Evolutionary conservation across 2,888 invertebrate species (phyloP).

Genomic region (Strigamia crassipes): DNA sequence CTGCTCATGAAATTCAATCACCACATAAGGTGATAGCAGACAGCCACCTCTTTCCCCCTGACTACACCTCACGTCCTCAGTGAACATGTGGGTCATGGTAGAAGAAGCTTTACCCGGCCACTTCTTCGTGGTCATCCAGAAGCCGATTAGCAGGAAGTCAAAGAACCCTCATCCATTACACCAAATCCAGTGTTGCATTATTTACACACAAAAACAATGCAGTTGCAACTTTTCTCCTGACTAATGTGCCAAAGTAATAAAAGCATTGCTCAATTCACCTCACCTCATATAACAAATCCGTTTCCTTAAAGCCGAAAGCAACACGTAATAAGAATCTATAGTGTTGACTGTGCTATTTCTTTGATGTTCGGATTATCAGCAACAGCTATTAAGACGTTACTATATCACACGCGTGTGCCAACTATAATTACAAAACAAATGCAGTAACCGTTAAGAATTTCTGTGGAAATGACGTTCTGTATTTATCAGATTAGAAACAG

Average conservation of each 20-base stretch:
- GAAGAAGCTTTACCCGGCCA: background rate
- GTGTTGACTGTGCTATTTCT: too few relatives aligned
- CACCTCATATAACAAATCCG: background rate
- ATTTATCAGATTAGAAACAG: too few relatives aligned
- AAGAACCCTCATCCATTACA: background rate
- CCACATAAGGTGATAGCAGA: slow-evolving; percentile 31
- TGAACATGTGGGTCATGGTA: slow-evolving; percentile 19
- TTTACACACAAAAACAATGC: background rate
- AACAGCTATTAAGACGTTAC: too few relatives aligned
- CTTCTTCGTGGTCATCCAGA: slow-evolving; percentile 7
- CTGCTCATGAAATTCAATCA: slow-evolving; percentile 31
- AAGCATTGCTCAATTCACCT: background rate
- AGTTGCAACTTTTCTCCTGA: background rate
- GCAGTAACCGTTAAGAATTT: too few relatives aligned
- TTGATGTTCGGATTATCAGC: too few relatives aligned
- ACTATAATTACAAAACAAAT: too few relatives aligned
- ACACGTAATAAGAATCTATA: too few relatives aligned
- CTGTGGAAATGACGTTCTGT: too few relatives aligned
- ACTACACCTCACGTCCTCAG: slow-evolving; percentile 25
- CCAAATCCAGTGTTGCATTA: background rate
- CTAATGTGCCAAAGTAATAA: background rate
- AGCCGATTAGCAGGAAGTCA: slow-evolving; percentile 9
- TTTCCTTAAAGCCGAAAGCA: background rate
- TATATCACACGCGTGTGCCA: too few relatives aligned
- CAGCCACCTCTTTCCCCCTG: slow-evolving; percentile 28